These are phyloP conservation scores for Dinothrombium tinctorium DNA, from an alignment of 1,140 invertebrate species.

Conservation along the genomic window DNA sequence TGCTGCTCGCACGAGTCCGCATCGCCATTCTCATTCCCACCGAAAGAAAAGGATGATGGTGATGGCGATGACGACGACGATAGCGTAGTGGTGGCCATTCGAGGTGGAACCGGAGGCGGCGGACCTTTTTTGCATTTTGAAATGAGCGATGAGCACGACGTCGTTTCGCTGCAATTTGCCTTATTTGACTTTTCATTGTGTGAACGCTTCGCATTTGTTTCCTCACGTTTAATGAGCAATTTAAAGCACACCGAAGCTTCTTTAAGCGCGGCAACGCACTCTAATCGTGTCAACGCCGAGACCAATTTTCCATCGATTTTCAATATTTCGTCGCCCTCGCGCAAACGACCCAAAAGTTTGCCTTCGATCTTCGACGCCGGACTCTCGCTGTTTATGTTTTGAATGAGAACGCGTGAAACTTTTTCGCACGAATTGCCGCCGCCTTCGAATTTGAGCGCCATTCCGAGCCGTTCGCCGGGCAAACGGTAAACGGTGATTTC, in stretches of 20 bases:
- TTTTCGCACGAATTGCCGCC: conserved; percentile 38
- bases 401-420: conserved; percentile 48
- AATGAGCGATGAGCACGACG: too few species aligned
- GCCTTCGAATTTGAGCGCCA: conserved; percentile 74
- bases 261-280: conserved; percentile 57
- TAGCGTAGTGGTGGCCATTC: conserved; percentile 10
- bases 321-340: conserved; percentile 63
- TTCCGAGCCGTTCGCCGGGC: conserved; percentile 63
- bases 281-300: conserved; percentile 50
- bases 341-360: conserved; percentile 22
- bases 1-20: conserved; percentile 10
- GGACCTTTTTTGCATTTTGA: neutral
- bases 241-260: conserved; percentile 54
- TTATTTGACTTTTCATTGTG: neutral
- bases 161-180: too few species aligned
- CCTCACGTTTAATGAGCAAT: conserved; percentile 32
- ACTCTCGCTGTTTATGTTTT: conserved; percentile 63
- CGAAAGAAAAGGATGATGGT: neutral
- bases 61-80: neutral
- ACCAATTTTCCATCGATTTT: conserved; percentile 52
- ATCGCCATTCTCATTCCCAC: too few species aligned
- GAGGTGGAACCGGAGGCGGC: conserved; percentile 15
- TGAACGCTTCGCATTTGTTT: neutral
- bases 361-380: conserved; percentile 51
- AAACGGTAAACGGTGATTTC: conserved; percentile 47